Base-by-base conservation (phyloP, 2,888 invertebrate genomes). In the Balanococcus diminutus region DNA sequence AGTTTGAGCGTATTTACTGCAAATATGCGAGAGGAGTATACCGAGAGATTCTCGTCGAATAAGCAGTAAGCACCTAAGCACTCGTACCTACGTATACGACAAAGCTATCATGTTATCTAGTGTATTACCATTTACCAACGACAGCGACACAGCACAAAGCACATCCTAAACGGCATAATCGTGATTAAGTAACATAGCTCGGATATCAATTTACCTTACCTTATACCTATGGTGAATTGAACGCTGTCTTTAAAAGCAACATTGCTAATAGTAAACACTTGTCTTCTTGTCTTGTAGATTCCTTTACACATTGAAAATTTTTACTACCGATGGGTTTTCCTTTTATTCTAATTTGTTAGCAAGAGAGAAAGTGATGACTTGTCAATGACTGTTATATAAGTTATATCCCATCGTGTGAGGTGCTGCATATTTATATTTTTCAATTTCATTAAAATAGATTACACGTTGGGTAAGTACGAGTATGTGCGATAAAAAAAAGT, bases 101-200 rank as follows among this genome's bases (percentile, higher is more conserved):
- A 51, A 51, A 19, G 51, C 51, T 51, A 51, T 51, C 51, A 51
- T 51, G 51, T 19, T 51, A 51, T 51, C 51, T 51, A 4, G 19
- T 51, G 51, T n/a, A n/a, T 51, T 42, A 14, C 42, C 16, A 42
- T 36, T n/a, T 42, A 42, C 11, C 51, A 51, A 51, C 51, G 19
- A 51, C 51, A 51, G 19, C 51, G 19, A 51, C 51, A 51, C 51
- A 51, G 51, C 51, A 51, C 51, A 51, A 51, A 67, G 61, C 61
- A 75, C 75, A 75, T 75, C 75, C 75, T 75, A 28, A 75, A 75
- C n/a, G 75, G 75, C 75, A 75, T 75, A 75, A 75, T 75, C 75
- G 31, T 32, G 75, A 75, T 75, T 31, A 75, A 75, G 75, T 75
- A 75, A 75, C 32, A 51, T 51, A 51, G 31, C 75, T 32, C 75